Evolutionary conservation across 2,113 vertebrate genomes (phyloP), one percentile per base, ranked within the genome.

Genomic region (Thamnaconus septentrionalis): DNA sequence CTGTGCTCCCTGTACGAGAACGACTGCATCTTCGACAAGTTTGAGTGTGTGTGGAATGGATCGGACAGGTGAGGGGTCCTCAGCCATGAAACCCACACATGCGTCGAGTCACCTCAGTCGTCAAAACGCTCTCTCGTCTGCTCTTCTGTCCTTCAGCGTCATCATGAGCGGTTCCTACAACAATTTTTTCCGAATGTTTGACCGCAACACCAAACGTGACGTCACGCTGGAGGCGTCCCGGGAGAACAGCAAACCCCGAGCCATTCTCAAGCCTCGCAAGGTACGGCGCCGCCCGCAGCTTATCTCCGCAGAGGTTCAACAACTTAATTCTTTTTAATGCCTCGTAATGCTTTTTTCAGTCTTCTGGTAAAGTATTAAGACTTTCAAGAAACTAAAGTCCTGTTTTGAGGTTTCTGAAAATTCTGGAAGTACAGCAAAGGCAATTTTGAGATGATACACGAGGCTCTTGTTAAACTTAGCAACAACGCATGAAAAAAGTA

Each of bases 11-110:
- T 98, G 62, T 98, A 98, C 0, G 96, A 98, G 91, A 98, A 98
- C 0, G 96, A 98, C 90, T 98, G 96, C 94, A 98, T 98, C 92
- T 98, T 98, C 49, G 96, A 98, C 92, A 98, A 98, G 89, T 98
- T 98, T 44, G 96, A 98, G 88, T 98, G 96, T 11, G 96, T 97
- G 60, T 98, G 96, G 96, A 98, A 98, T 5, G 96, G 96, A 8
- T 94, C 96, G 0, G 96, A 98, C 94, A 98, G 96, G 96, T 98
- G 75, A 91, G 92, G 63, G 41, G 7, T 52, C 53, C 42, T 49
- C 45, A 9, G 10, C 3, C 12, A 7, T 6, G 18, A 4, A 31
- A 7, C 59, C 2, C n/a, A 40, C 48, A 18, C 4, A 45, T 46
- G 1, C 10, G 56, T 56, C 9, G 3, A 11, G 46, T 46, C 3